Percentiles rank a stretch among this genome's conserved stretches.
Evolutionary conservation across 2,797 vertebrate species (phyloP).

Genomic region (Salarias fasciatus): DNA sequence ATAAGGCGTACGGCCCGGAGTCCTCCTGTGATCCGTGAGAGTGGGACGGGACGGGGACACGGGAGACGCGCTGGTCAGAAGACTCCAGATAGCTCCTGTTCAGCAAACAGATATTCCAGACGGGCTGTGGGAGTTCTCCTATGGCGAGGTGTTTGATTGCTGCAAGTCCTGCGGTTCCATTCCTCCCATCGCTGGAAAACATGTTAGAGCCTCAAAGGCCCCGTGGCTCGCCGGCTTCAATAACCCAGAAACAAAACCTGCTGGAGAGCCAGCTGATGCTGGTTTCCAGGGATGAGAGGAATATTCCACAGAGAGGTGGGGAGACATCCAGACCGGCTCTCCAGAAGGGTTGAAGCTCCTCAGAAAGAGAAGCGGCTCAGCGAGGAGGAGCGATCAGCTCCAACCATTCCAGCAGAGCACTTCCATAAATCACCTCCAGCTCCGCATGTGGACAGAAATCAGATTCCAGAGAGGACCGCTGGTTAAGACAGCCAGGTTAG

Average conservation of each 20-base stretch:
- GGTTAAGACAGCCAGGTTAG: constrained; percentile 23
- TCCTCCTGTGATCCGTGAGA: constrained; percentile 5
- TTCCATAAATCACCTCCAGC: constrained; percentile 1
- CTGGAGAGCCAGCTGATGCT: constrained; percentile 52
- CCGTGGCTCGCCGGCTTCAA: constrained; percentile 63
- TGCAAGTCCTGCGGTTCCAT: constrained; percentile 36
- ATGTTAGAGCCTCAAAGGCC: constrained; percentile 48
- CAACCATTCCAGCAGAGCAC: no score
- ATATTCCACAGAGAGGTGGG: constrained; percentile 12
- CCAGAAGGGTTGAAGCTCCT: background rate
- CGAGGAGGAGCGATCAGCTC: no score
- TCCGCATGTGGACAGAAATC: constrained; percentile 40
- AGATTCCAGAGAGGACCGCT: constrained; percentile 17
- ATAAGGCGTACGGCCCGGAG: background rate
- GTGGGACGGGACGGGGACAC: constrained; percentile 2
- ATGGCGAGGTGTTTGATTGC: constrained; percentile 58
- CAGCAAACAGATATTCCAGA: constrained; percentile 27
- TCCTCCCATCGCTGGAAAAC: constrained; percentile 57
- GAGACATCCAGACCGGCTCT: constrained; percentile 42
- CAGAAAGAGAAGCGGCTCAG: no score
- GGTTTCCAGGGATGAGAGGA: constrained; percentile 42
- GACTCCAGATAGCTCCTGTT: constrained; percentile 9
- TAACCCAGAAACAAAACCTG: constrained; percentile 58
- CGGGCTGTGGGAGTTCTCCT: constrained; percentile 44
- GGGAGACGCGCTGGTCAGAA: constrained; percentile 1